phyloP scores from a whole-genome alignment of 2,888 invertebrate genomes.

The Melieria picta region DNA sequence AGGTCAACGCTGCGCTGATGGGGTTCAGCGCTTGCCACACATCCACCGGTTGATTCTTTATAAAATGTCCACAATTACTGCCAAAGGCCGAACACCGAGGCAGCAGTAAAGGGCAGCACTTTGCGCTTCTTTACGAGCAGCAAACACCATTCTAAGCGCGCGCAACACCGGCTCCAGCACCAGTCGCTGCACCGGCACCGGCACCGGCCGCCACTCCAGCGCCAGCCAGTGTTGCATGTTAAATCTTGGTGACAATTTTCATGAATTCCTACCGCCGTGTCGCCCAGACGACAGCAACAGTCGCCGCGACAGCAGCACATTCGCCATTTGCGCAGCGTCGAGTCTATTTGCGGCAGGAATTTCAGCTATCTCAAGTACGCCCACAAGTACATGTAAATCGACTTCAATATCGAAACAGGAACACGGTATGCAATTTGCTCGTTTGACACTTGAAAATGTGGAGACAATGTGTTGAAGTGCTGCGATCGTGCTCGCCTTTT shows the following conservation, averaged over 20 bases:
- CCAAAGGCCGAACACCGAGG: too few species aligned
- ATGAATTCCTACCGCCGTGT: slow-evolving; percentile 48
- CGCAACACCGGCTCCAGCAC: slow-evolving; percentile 17
- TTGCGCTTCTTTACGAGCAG: neutral
- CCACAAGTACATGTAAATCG: slow-evolving; percentile 64
- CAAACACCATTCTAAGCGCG: slow-evolving; percentile 13
- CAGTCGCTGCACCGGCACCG: neutral
- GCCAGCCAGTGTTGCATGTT: slow-evolving; percentile 37
- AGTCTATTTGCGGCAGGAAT: slow-evolving; percentile 46
- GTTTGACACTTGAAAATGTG: slow-evolving; percentile 64
- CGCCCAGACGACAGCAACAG: slow-evolving; percentile 11
- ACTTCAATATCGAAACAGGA: slow-evolving; percentile 56
- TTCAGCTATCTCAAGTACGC: slow-evolving; percentile 63
- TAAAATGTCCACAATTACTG: too few species aligned
- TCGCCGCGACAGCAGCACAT: slow-evolving; percentile 9
- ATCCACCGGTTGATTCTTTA: too few species aligned
- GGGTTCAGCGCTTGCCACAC: too few species aligned
- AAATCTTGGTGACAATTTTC: slow-evolving; percentile 59
- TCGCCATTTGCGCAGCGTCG: neutral
- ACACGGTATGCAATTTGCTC: slow-evolving; percentile 63
- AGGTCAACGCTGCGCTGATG: too few species aligned
- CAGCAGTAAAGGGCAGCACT: slow-evolving; percentile 12
- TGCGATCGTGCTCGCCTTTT: neutral
- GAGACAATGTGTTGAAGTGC: slow-evolving; percentile 44
- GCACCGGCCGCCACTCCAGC: slow-evolving; percentile 36